Evolutionary conservation across 2,888 invertebrate species (phyloP).

Genomic region (Scaptodrosophila latifasciaeformis): DNA sequence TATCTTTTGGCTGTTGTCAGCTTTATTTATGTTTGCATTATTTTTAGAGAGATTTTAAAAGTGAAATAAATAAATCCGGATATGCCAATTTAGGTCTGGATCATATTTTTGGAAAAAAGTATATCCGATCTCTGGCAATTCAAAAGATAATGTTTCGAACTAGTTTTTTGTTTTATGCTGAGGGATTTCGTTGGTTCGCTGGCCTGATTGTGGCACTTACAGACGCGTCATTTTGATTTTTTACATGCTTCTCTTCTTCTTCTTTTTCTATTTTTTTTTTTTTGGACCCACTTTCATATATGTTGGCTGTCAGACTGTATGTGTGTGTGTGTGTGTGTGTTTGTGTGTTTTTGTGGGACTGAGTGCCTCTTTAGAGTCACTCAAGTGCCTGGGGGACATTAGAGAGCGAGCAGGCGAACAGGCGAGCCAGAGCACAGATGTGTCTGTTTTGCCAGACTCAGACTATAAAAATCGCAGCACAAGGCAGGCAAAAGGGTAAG

Average conservation of each 20-base stretch:
- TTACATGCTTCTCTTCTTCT: neutral
- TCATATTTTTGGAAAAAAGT: too few relatives aligned
- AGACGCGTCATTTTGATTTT: constrained; percentile 28
- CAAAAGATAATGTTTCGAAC: too few relatives aligned
- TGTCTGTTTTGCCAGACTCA: constrained; percentile 1
- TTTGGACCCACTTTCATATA: neutral
- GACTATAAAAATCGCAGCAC: neutral
- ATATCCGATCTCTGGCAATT: too few relatives aligned
- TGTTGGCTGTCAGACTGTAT: constrained; percentile 9
- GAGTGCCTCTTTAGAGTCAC: constrained; percentile 50
- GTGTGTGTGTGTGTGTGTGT: constrained; percentile 22
- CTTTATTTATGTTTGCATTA: too few relatives aligned
- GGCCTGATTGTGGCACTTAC: constrained; percentile 42
- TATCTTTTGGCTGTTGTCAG: too few relatives aligned
- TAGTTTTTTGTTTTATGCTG: too few relatives aligned
- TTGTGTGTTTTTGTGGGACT: constrained; percentile 31
- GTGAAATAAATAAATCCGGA: too few relatives aligned
- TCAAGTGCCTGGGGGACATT: constrained; percentile 28
- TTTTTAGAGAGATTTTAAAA: too few relatives aligned
- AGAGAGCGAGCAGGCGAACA: constrained; percentile 4
- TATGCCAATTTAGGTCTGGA: too few relatives aligned
- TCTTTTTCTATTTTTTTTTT: neutral
- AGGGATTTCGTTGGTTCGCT: constrained; percentile 36
- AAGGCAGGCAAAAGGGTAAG: too few relatives aligned
- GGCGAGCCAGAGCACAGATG: constrained; percentile 3